These are phyloP conservation scores for Bimastos eiseni DNA, from an alignment of 2,888 invertebrate genomes.

Conservation along the genomic window DNA sequence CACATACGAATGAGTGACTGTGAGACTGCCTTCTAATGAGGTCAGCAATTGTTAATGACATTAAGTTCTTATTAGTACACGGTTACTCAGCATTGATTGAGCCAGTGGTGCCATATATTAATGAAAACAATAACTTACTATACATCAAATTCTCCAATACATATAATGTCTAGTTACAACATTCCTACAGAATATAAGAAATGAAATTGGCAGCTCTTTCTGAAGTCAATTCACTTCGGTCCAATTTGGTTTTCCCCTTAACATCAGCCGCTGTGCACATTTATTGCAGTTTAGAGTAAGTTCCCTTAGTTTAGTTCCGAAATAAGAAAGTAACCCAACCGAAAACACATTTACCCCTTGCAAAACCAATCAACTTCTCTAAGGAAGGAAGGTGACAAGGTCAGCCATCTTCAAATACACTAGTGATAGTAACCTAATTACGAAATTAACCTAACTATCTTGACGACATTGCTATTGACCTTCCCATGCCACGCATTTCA, in stretches of 20 bases:
- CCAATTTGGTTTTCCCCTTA: background rate
- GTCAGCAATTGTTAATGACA: too few relatives aligned
- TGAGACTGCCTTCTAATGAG: too few relatives aligned
- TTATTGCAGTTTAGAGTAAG: background rate
- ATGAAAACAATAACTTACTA: too few relatives aligned
- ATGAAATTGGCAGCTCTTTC: background rate
- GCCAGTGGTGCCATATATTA: too few relatives aligned
- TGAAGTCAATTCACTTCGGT: background rate
- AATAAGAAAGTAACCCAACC: background rate
- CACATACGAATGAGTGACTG: too few relatives aligned
- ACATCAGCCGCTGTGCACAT: background rate
- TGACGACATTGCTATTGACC: background rate
- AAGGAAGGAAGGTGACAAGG: background rate
- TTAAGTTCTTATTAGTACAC: too few relatives aligned
- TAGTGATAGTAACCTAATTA: background rate
- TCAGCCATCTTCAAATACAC: background rate
- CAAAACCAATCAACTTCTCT: background rate
- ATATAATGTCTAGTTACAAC: background rate
- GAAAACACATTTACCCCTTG: background rate
- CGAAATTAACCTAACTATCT: background rate
- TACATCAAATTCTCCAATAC: too few relatives aligned
- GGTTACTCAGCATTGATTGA: too few relatives aligned
- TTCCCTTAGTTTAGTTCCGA: background rate
- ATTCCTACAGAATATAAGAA: background rate
- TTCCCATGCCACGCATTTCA: background rate